Percentiles rank a stretch among this genome's conserved stretches.
These are phyloP conservation scores for Oryzaephilus surinamensis DNA, from an alignment of 1,140 invertebrate genomes.

Conservation along the genomic window DNA sequence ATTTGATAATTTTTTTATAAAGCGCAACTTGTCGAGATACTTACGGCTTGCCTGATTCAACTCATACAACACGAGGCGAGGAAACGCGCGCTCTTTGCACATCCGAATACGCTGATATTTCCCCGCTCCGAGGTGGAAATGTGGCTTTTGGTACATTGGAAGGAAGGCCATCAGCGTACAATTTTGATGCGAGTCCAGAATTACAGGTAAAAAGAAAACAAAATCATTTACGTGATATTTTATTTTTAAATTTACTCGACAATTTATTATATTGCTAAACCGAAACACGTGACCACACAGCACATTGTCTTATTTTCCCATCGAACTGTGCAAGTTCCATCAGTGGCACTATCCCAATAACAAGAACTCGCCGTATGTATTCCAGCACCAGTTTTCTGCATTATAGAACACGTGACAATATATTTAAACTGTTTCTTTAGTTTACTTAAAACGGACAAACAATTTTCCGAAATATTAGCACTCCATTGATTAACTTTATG, in stretches of 20 bases:
- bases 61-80: slow-evolving; percentile 54
- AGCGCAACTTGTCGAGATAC: slow-evolving; percentile 84
- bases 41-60: slow-evolving; percentile 70
- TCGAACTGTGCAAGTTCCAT: slow-evolving; percentile 91
- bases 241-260: background rate
- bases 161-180: slow-evolving; percentile 81
- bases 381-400: slow-evolving; percentile 96
- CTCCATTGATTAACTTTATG: slow-evolving; percentile 97
- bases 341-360: slow-evolving; percentile 93
- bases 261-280: slow-evolving; percentile 30
- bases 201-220: slow-evolving; percentile 83
- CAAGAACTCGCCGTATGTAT: slow-evolving; percentile 96
- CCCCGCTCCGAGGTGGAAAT: slow-evolving; percentile 87
- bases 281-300: slow-evolving; percentile 61
- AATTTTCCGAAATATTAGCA: slow-evolving; percentile 86
- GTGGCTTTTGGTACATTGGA: slow-evolving; percentile 94
- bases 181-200: slow-evolving; percentile 79
- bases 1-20: slow-evolving; percentile 22
- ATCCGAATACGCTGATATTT: slow-evolving; percentile 95
- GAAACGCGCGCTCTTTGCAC: slow-evolving; percentile 88
- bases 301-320: slow-evolving; percentile 99
- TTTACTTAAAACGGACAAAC: slow-evolving; percentile 82
- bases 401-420: slow-evolving; percentile 88
- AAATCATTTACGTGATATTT: slow-evolving; percentile 3
- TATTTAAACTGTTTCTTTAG: slow-evolving; percentile 91